Percentiles rank a stretch among this genome's conserved stretches.
Evolutionary conservation across 2,113 vertebrate species (phyloP).

Genomic region (Pongo abelii): DNA sequence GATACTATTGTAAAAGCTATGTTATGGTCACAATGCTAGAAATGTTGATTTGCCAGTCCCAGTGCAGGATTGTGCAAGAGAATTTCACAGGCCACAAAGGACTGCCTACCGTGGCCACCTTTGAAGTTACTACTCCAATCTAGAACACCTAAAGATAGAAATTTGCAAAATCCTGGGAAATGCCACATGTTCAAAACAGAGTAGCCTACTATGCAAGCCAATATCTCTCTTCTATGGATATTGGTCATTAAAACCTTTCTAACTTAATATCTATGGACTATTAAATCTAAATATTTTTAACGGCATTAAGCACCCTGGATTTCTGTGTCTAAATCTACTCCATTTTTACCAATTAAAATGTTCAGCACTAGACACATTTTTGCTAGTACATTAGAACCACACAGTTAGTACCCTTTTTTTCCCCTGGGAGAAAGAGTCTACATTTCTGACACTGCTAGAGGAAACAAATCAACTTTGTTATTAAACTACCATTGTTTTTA

Average conservation of each 20-base stretch:
- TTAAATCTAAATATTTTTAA: conserved; percentile 37
- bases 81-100: background rate
- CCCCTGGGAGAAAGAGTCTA: background rate
- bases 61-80: background rate
- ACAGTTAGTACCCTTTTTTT: background rate
- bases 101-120: background rate
- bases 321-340: background rate
- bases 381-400: background rate
- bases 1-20: background rate
- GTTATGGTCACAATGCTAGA: background rate
- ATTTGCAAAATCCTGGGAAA: conserved; percentile 32
- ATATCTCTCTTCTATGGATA: background rate
- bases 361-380: background rate
- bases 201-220: background rate
- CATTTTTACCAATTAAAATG: background rate
- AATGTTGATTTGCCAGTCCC: background rate
- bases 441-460: conserved; percentile 52
- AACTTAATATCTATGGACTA: background rate
- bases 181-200: conserved; percentile 34
- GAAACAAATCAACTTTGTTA: conserved; percentile 70
- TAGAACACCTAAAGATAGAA: conserved; percentile 24
- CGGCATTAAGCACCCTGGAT: background rate
- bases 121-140: background rate
- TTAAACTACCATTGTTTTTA: conserved; percentile 70
- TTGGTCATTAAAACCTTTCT: background rate